These are phyloP conservation scores for Diaphora mendica DNA, from an alignment of 2,888 invertebrate genomes.

Conservation along the genomic window DNA sequence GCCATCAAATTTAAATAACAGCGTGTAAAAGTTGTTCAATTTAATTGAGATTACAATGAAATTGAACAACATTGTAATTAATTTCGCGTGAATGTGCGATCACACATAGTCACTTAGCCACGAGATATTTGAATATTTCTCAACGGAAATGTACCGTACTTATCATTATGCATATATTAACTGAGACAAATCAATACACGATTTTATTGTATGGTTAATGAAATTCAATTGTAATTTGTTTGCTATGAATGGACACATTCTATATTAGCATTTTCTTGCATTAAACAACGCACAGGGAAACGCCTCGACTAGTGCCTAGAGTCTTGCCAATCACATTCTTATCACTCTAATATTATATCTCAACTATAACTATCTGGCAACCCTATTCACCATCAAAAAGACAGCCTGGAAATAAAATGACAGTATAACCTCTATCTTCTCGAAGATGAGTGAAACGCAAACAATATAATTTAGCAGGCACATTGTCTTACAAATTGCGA, in stretches of 20 bases:
- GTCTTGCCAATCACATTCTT: background rate
- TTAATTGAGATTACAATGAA: constrained; percentile 31
- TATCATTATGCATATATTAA: background rate
- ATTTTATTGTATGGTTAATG: background rate
- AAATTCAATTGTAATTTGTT: background rate
- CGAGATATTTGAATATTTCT: background rate
- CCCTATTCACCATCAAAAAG: too few relatives aligned
- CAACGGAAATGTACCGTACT: background rate
- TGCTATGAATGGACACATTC: background rate
- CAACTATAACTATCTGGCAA: background rate
- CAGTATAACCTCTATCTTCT: too few relatives aligned
- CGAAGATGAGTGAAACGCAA: too few relatives aligned
- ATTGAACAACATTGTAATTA: constrained; percentile 30
- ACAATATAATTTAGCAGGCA: too few relatives aligned
- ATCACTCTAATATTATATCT: background rate
- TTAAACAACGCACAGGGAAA: background rate
- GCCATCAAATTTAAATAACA: constrained; percentile 23
- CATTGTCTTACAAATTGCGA: too few relatives aligned
- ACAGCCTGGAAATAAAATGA: too few relatives aligned
- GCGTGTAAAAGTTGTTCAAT: constrained; percentile 2
- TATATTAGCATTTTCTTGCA: background rate
- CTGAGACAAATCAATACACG: background rate
- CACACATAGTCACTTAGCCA: constrained; percentile 19
- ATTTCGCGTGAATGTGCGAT: constrained; percentile 28
- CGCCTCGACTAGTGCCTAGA: background rate